phyloP scores from a whole-genome alignment of 2,113 vertebrate species.

The Ctenodactylus gundi region DNA sequence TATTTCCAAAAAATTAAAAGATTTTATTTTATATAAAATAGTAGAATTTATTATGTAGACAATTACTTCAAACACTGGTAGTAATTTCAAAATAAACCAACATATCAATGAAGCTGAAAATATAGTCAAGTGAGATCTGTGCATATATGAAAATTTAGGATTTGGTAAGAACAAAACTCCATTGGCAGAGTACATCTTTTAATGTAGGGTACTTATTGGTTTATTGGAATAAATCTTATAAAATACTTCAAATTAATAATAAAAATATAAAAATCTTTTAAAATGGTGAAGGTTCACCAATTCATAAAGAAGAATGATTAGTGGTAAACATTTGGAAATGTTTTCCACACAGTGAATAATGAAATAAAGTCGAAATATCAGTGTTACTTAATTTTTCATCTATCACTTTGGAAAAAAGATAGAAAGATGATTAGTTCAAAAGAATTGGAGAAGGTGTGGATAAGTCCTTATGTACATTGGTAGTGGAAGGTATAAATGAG shows the following conservation, averaged over 20 bases:
- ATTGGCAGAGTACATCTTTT: not conserved
- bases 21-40: not conserved
- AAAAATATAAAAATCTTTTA: not conserved
- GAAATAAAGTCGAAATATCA: not conserved
- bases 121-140: not conserved
- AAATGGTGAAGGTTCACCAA: not conserved
- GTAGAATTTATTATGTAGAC: not conserved
- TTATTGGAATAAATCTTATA: not conserved
- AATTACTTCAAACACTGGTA: not conserved
- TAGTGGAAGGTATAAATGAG: not conserved
- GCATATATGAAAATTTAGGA: not conserved
- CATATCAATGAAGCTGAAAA: not conserved
- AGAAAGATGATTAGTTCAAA: conserved; percentile 1
- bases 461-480: not conserved
- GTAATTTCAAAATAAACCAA: not conserved
- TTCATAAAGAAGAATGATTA: not conserved
- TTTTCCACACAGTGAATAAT: not conserved
- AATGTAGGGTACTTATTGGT: not conserved
- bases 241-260: not conserved
- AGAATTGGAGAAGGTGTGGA: not conserved
- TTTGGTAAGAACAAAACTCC: not conserved
- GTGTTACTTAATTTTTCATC: not conserved
- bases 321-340: not conserved
- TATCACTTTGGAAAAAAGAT: not conserved
- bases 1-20: not conserved